Percentiles rank a stretch among this genome's conserved stretches.
phyloP scores from a whole-genome alignment of 2,888 invertebrate species.

The Trypoxylon attenuatum region DNA sequence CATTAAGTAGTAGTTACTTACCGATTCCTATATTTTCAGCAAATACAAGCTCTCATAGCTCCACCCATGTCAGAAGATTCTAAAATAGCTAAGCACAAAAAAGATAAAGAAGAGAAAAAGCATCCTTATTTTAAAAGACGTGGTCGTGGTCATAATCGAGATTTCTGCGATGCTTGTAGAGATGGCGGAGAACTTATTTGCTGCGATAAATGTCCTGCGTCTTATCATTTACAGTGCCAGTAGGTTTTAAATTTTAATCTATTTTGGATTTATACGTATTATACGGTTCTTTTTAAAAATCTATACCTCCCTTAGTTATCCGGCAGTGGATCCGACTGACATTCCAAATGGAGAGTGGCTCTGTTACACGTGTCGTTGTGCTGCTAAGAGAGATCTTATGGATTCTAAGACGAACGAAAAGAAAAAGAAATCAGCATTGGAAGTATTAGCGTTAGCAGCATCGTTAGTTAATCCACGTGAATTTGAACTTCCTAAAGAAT shows the following conservation, averaged over 20 bases:
- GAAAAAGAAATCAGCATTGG: conserved; percentile 78
- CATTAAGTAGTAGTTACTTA: background rate
- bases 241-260: conserved; percentile 73
- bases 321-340: conserved; percentile 91
- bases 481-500: conserved; percentile 90
- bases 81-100: conserved; percentile 77
- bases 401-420: conserved; percentile 47
- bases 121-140: conserved; percentile 91
- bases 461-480: conserved; percentile 91
- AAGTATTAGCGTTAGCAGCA: conserved; percentile 88
- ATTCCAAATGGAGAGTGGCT: conserved; percentile 95
- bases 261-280: no score
- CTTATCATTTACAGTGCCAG: conserved; percentile 98
- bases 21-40: conserved; percentile 76
- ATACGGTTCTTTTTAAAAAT: background rate
- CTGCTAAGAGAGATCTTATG: conserved; percentile 68
- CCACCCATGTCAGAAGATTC: conserved; percentile 88
- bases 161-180: conserved; percentile 94
- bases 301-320: conserved; percentile 81
- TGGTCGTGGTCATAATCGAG: conserved; percentile 93
- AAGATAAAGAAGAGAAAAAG: conserved; percentile 77
- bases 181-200: conserved; percentile 97
- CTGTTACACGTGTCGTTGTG: conserved; percentile 86
- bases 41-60: conserved; percentile 91
- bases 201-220: conserved; percentile 96